Conservation (phyloP, 1,140 invertebrate genomes). For the Neodiprion virginianus region DNA sequence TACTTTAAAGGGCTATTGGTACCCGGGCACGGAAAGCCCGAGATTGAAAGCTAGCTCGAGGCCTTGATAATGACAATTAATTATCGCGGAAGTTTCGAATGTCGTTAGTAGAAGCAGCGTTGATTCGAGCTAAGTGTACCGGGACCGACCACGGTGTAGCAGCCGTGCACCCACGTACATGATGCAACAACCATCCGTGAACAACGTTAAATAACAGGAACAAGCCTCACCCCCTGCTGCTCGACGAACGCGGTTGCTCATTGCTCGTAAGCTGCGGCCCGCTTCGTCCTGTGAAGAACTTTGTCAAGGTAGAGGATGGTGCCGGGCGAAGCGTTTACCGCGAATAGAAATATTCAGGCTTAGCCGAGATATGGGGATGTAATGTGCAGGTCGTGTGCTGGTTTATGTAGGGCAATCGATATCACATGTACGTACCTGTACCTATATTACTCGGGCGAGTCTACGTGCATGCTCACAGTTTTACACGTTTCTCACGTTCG, state of each 20-base stretch:
- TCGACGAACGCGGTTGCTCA: background rate
- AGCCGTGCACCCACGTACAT: background rate
- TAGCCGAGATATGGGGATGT: background rate
- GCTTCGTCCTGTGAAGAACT: background rate
- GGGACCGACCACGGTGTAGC: background rate
- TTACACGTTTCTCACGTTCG: background rate
- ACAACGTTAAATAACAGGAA: background rate
- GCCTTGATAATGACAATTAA: background rate
- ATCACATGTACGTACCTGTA: conserved; percentile 14
- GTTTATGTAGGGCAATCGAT: conserved; percentile 36
- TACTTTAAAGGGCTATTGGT: background rate
- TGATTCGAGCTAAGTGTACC: background rate
- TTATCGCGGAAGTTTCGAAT: background rate
- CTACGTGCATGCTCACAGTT: conserved; percentile 7
- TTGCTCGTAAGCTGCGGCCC: background rate
- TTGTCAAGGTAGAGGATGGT: background rate
- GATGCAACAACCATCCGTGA: background rate
- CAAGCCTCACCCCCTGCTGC: too few relatives aligned
- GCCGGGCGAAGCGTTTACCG: background rate
- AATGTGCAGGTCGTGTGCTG: background rate
- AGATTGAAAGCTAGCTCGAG: background rate
- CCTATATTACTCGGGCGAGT: background rate
- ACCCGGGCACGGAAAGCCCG: background rate
- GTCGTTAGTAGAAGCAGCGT: background rate
- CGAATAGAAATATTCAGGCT: background rate